Evolutionary conservation across 2,113 vertebrate species (phyloP), one percentile per base, ranked within the genome.

Genomic region (Lampris megalopsis): DNA sequence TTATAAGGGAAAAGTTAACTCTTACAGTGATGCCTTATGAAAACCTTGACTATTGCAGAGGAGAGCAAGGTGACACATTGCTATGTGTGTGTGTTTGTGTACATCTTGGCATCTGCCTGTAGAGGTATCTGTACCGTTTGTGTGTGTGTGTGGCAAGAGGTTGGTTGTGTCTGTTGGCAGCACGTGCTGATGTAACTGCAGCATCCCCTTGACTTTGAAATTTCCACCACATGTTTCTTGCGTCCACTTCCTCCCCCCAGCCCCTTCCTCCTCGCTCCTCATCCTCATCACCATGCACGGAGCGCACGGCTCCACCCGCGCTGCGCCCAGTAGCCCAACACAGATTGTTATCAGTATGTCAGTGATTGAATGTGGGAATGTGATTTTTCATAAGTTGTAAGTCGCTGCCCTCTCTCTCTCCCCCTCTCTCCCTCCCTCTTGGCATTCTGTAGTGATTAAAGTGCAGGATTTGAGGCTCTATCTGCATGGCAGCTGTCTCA

Each of bases 171-270:
- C 1, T 8, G 42, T 83, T 77, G 68, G 71, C 13, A 35, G 35
- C 36, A 4, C 24, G 36, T 24, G 54, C 54, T 24, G 6, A 24
- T 57, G 10, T 57, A 57, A 36, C 54, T 10, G n/a, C 13, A 57
- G 35, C 54, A 35, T 76, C 79, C 66, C 68, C 82, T 88, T 85
- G 84, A 91, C 91, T 88, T 89, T 90, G 81, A 91, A 87, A 90
- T 74, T 82, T 80, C 52, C 74, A 74, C 71, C 68, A 69, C 65
- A 81, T 71, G 9, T 73, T 73, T 69, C 52, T n/a, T 74, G 56
- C 24, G 69, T 73, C 73, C 56, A 73, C 74, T 77, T 65, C 77
- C 75, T 75, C 68, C 70, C 69, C 10, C 83, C 62, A 75, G 71
- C 80, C 63, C 65, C 24, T 24, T 79, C 66, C 54, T 68, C 59